phyloP scores from a whole-genome alignment of 53 echinoderm and acorn worm genomes.

The Glandiceps talaboti region DNA sequence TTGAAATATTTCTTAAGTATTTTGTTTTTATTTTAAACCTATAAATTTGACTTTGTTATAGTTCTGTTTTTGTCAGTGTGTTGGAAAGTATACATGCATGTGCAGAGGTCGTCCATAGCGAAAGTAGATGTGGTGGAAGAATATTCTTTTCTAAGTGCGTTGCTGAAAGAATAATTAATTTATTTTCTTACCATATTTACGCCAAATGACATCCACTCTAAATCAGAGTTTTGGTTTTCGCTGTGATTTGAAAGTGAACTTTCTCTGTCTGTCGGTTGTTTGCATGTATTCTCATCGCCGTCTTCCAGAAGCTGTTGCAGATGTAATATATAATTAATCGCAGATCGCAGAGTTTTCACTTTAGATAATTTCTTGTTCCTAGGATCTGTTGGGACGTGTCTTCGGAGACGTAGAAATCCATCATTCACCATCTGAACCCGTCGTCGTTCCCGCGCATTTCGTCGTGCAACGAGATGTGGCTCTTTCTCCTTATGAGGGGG shows the following conservation, averaged over 20 bases:
- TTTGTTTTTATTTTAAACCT: too few species aligned
- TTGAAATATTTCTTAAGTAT: too few species aligned
- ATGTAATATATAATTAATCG: conserved; percentile 95
- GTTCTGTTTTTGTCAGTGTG: too few species aligned
- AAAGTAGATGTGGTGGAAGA: too few species aligned
- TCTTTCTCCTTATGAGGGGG: conserved; percentile 64
- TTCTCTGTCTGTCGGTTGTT: background rate
- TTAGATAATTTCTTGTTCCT: conserved; percentile 96
- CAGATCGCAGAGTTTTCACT: conserved; percentile 89
- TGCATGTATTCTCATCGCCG: conserved; percentile 18
- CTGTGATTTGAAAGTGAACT: background rate
- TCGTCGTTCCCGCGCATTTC: conserved; percentile 91
- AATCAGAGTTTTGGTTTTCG: background rate
- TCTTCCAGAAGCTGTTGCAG: conserved; percentile 75
- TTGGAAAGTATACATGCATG: too few species aligned
- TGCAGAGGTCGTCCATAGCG: too few species aligned
- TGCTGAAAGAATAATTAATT: too few species aligned
- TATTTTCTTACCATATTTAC: background rate
- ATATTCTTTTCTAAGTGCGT: too few species aligned
- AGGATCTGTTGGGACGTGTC: conserved; percentile 92
- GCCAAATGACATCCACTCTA: background rate
- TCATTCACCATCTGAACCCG: conserved; percentile 97
- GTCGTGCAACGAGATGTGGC: conserved; percentile 78
- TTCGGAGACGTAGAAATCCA: conserved; percentile 82
- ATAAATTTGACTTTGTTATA: too few species aligned